Percentiles rank a stretch among this genome's conserved stretches.
Conservation (phyloP, 2,113 vertebrate genomes). For the Callocephalon fimbriatum region DNA sequence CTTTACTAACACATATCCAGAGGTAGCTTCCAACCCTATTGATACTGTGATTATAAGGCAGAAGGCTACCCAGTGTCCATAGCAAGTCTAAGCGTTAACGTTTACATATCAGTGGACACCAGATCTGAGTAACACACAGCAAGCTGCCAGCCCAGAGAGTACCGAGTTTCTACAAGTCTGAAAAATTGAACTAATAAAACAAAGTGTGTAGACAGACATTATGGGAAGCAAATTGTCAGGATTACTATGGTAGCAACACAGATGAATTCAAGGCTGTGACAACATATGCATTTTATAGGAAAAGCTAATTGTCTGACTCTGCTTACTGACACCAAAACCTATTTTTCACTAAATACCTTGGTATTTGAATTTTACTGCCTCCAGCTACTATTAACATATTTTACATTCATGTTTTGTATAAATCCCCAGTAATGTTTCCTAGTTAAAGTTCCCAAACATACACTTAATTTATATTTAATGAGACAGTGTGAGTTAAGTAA, state of each 20-base stretch:
- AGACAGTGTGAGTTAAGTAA: constrained; percentile 56
- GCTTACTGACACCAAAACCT: constrained; percentile 1
- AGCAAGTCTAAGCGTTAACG: not conserved
- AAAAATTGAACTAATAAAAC: constrained; percentile 11
- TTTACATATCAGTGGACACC: not conserved
- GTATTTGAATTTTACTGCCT: constrained; percentile 39
- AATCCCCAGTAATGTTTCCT: constrained; percentile 56
- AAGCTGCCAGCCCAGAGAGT: not conserved
- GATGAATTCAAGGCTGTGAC: constrained; percentile 12
- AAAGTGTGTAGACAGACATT: constrained; percentile 17
- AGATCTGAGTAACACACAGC: not conserved
- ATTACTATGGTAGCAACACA: constrained; percentile 57
- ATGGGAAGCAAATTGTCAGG: constrained; percentile 7
- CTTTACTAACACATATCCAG: not conserved
- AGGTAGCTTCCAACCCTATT: not conserved
- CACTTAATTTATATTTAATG: constrained; percentile 73
- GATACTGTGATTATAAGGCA: not conserved
- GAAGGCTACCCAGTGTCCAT: not conserved
- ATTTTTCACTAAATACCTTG: constrained; percentile 47
- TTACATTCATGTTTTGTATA: constrained; percentile 51
- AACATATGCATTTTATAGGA: constrained; percentile 56
- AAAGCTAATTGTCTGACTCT: constrained; percentile 55
- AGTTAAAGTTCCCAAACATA: constrained; percentile 62
- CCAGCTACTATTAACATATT: constrained; percentile 40
- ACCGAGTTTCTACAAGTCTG: not conserved